A percentile compares a stretch with the other conserved stretches of the same genome.
Evolutionary conservation across 2,888 invertebrate species (phyloP).

Genomic region (Odontocolon sp.): DNA sequence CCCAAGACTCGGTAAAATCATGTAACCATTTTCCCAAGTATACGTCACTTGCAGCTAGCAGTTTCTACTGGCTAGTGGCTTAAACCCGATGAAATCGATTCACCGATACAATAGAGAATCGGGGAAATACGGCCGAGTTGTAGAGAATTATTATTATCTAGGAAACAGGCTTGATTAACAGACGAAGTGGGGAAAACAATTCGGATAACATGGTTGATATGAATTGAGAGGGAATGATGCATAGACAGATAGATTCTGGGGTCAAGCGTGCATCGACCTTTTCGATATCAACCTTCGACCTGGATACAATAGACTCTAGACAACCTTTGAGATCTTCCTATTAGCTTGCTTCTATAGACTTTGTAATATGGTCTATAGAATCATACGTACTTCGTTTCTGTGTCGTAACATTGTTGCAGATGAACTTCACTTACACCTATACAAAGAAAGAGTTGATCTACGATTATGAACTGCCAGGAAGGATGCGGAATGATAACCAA

Average conservation of each 20-base stretch:
- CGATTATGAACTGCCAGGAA: too few species aligned
- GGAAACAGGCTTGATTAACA: not conserved
- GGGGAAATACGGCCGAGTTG: not conserved
- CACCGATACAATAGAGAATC: not conserved
- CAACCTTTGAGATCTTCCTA: not conserved
- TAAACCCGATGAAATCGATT: not conserved
- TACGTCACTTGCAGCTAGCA: constrained; percentile 7
- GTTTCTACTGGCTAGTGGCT: not conserved
- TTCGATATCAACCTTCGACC: constrained; percentile 8
- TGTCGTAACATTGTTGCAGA: not conserved
- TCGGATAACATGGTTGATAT: not conserved
- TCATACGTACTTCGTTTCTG: not conserved
- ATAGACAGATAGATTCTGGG: constrained; percentile 16
- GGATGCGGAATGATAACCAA: too few species aligned
- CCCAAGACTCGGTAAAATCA: too few species aligned
- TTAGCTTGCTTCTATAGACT: not conserved
- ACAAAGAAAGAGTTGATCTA: constrained; percentile 16
- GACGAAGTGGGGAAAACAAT: not conserved
- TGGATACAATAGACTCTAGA: not conserved
- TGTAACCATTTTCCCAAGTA: not conserved
- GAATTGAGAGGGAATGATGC: not conserved
- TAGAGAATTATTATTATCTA: constrained; percentile 1
- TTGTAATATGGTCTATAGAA: not conserved
- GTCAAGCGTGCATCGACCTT: constrained; percentile 56
- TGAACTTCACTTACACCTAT: constrained; percentile 34